These are phyloP conservation scores for Scotopteryx bipunctaria DNA, from an alignment of 2,888 invertebrate species.

Conservation along the genomic window DNA sequence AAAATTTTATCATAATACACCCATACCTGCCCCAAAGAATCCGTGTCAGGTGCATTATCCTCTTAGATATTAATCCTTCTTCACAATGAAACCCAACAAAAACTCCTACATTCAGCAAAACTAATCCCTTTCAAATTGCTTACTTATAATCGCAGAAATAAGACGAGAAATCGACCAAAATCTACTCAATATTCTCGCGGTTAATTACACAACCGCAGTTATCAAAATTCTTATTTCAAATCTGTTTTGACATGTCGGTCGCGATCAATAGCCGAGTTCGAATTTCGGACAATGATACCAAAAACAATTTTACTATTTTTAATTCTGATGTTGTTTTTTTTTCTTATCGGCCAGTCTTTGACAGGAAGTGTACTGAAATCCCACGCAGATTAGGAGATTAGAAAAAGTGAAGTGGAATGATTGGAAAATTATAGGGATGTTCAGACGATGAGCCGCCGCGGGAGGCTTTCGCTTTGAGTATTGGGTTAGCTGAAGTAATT, in stretches of 20 bases:
- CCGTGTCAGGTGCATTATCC: constrained; percentile 77
- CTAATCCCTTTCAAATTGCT: constrained; percentile 68
- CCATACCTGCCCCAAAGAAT: constrained; percentile 65
- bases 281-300: constrained; percentile 68
- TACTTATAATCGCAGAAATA: constrained; percentile 50
- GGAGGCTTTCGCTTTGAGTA: constrained; percentile 43
- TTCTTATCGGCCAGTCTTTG: constrained; percentile 62
- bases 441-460: constrained; percentile 52
- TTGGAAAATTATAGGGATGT: constrained; percentile 72
- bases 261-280: constrained; percentile 55
- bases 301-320: constrained; percentile 66
- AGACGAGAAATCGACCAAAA: constrained; percentile 56
- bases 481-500: constrained; percentile 59
- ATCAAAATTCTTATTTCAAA: constrained; percentile 55
- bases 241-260: constrained; percentile 73
- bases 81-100: constrained; percentile 65
- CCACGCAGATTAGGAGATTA: constrained; percentile 72
- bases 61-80: constrained; percentile 65
- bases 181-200: constrained; percentile 64
- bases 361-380: constrained; percentile 76
- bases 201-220: constrained; percentile 62
- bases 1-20: constrained; percentile 47
- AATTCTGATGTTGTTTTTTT: constrained; percentile 50
- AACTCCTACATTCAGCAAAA: constrained; percentile 65
- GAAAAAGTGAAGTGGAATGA: constrained; percentile 76